Conservation (phyloP, 92 coral and sea anemone genomes). For the Epizoanthus fatuus region DNA sequence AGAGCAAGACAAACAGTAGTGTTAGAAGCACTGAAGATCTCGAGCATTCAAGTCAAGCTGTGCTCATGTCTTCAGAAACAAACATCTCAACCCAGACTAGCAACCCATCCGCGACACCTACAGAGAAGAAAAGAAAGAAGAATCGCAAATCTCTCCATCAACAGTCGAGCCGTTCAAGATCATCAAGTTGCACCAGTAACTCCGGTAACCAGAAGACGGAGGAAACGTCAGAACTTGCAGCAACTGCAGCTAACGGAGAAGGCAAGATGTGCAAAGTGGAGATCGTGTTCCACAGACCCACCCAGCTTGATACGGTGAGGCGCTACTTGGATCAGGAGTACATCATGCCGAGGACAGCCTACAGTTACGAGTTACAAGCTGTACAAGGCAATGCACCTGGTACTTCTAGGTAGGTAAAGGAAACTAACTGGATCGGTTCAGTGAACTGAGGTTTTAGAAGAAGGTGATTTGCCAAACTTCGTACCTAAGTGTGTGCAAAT, state of each 20-base stretch:
- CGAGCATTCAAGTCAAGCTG: not conserved
- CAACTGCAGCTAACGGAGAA: not conserved
- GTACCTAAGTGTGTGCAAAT: too few relatives aligned
- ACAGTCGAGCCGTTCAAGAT: not conserved
- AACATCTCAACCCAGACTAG: not conserved
- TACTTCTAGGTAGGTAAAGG: slow-evolving; percentile 15
- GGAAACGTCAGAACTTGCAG: not conserved
- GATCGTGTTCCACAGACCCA: not conserved
- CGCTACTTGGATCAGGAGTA: slow-evolving; percentile 6
- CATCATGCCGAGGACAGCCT: not conserved
- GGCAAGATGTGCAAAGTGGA: slow-evolving; percentile 12
- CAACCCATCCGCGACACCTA: not conserved
- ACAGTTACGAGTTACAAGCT: slow-evolving; percentile 5
- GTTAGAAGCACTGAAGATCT: not conserved
- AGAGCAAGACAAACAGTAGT: not conserved
- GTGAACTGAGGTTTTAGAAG: not conserved
- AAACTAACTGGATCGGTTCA: not conserved
- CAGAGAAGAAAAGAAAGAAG: not conserved
- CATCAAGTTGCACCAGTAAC: not conserved
- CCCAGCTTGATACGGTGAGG: not conserved
- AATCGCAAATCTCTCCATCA: not conserved
- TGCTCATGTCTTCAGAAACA: not conserved
- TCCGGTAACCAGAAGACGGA: not conserved
- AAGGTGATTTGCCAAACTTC: too few relatives aligned
- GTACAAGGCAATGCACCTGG: slow-evolving; percentile 1